These are phyloP conservation scores for Caenorhabditis sinica DNA, from an alignment of 2,888 invertebrate species.

Conservation along the genomic window DNA sequence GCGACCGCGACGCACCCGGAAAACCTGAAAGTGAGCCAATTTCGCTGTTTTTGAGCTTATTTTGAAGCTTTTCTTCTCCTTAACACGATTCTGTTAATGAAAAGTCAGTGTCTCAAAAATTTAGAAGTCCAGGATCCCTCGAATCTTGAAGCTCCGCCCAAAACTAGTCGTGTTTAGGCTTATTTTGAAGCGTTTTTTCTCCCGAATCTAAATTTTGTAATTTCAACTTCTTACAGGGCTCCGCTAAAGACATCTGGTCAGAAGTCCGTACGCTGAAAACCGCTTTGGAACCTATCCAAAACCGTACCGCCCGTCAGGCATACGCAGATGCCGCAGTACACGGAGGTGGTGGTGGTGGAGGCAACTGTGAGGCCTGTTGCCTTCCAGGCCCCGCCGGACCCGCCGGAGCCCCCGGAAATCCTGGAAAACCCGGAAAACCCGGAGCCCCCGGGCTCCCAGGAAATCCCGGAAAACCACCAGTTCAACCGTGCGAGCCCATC, in stretches of 20 bases:
- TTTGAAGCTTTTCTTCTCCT: background rate
- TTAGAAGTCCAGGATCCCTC: background rate
- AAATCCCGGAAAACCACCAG: constrained; percentile 74
- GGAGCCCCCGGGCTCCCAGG: constrained; percentile 75
- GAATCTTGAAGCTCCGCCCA: no score
- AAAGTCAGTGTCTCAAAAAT: background rate
- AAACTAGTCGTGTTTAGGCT: background rate
- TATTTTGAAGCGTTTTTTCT: background rate
- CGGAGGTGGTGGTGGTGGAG: constrained; percentile 58
- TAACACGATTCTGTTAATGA: background rate
- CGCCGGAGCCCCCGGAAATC: constrained; percentile 73
- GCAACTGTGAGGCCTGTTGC: constrained; percentile 65
- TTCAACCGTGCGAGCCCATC: constrained; percentile 75
- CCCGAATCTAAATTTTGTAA: background rate
- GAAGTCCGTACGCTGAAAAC: constrained; percentile 72
- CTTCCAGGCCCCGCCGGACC: constrained; percentile 72
- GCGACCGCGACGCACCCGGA: background rate
- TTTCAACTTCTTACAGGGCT: constrained; percentile 54
- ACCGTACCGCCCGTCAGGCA: constrained; percentile 69
- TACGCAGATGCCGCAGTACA: constrained; percentile 53
- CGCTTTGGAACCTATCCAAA: constrained; percentile 49
- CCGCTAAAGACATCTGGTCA: constrained; percentile 76
- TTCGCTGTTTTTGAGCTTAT: background rate
- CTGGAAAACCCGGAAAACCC: constrained; percentile 75
- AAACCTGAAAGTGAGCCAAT: background rate